Base-by-base conservation (phyloP, 2,797 vertebrate species). In the Tapirus indicus region DNA sequence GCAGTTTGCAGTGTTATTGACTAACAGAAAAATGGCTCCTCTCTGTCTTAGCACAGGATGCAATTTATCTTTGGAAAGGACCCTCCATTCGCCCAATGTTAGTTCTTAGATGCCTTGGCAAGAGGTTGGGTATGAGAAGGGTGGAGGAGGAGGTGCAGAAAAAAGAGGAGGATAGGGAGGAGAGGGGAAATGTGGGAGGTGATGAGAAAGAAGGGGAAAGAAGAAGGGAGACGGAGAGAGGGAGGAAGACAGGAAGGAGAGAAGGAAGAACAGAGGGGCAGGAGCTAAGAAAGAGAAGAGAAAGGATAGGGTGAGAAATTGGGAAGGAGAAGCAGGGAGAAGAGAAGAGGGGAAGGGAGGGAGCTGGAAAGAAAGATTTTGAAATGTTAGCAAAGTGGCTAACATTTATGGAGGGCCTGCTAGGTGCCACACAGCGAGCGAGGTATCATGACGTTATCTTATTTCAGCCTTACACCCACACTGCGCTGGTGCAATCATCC, bases 131-230 rank as follows among this genome's bases (percentile, higher is more conserved):
- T 10, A 14, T 8, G 82, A 27, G 35, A 41, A 86, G 35, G 44
- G 5, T 0, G 0, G 78, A 69, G 52, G 49, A 32, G 27, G 56
- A 27, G 13, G 1, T 23, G 41, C 0, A 17, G 35, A 12, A n/a
- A 52, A 44, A 44, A 54, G 44, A 74, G 12, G 58, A 1, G 8
- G 32, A 1, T 0, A 6, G 82, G 7, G 47, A 82, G 0, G 47
- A 1, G 17, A 86, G 5, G 41, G 52, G 62, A 29, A 9, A 7
- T 2, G 9, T 1, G 29, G 18, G 32, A 75, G 38, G 79, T 32
- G 47, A 32, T 27, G 35, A 41, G 75, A 62, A 72, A 49, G 44
- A 17, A 88, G 35, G 32, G 10, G 66, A 71, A 32, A 25, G 52
- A 23, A 80, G 49, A 47, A 52, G 41, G 56, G n/a, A 66, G 21